These are phyloP conservation scores for Cotesia vestalis DNA, from an alignment of 1,140 invertebrate genomes.

Conservation along the genomic window DNA sequence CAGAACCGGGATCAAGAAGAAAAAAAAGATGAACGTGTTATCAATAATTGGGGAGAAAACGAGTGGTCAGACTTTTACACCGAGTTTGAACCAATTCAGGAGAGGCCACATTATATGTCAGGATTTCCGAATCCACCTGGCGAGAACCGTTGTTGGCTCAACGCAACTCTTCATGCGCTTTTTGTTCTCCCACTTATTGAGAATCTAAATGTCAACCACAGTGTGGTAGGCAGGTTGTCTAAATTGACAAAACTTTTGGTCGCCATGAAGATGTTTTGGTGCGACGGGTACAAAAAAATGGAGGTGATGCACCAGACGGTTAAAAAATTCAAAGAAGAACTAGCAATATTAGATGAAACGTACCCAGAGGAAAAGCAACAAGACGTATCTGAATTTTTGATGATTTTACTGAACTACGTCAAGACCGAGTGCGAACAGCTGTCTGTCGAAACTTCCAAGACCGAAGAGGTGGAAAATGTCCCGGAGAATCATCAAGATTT, in stretches of 20 bases:
- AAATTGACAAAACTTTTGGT: conserved; percentile 47
- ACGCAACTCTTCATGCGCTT: conserved; percentile 54
- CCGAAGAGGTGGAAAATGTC: conserved; percentile 47
- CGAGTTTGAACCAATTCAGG: neutral
- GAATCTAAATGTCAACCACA: conserved; percentile 39
- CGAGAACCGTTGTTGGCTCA: conserved; percentile 58
- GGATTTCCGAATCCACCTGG: conserved; percentile 58
- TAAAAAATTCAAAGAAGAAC: conserved; percentile 54
- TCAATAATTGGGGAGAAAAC: neutral
- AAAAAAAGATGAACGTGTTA: no score
- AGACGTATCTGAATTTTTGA: conserved; percentile 58
- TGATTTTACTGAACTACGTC: conserved; percentile 56
- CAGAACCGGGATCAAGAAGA: no score
- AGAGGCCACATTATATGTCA: conserved; percentile 45
- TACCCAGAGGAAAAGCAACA: conserved; percentile 56
- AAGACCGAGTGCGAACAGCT: conserved; percentile 51
- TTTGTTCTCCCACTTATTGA: conserved; percentile 53
- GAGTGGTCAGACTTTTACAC: neutral
- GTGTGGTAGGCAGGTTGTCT: conserved; percentile 42
- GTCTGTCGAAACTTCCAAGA: neutral
- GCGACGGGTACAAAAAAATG: conserved; percentile 44
- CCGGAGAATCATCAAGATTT: conserved; percentile 43
- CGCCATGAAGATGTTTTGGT: conserved; percentile 48
- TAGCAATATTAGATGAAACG: conserved; percentile 48
- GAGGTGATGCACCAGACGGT: conserved; percentile 46